These are phyloP conservation scores for Phrixothrix hirtus DNA, from an alignment of 2,888 invertebrate genomes.

Conservation along the genomic window DNA sequence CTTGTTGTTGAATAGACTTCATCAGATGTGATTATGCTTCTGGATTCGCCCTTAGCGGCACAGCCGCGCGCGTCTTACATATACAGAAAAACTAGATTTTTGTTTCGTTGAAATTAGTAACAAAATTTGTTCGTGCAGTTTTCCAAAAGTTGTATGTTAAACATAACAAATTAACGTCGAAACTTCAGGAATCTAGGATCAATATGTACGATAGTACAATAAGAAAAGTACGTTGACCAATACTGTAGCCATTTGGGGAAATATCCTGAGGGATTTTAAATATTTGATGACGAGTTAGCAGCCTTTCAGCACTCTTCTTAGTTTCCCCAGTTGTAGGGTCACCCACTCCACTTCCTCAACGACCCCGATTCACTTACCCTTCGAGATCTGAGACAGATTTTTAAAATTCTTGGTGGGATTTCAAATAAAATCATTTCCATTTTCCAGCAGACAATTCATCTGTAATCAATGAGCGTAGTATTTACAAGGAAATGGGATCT, in stretches of 20 bases:
- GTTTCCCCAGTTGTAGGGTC: slow-evolving; percentile 34
- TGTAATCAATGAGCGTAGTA: slow-evolving; percentile 41
- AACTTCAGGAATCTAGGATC: slow-evolving; percentile 7
- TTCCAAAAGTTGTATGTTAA: too few relatives aligned
- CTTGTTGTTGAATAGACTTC: slow-evolving; percentile 39
- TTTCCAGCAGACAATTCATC: slow-evolving; percentile 40
- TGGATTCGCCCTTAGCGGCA: slow-evolving; percentile 15
- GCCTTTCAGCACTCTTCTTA: slow-evolving; percentile 48
- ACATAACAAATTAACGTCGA: too few relatives aligned
- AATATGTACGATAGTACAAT: slow-evolving; percentile 10
- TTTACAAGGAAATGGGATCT: slow-evolving; percentile 35
- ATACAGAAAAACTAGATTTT: too few relatives aligned
- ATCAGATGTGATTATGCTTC: slow-evolving; percentile 39
- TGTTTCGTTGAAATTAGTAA: too few relatives aligned
- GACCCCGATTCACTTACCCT: slow-evolving; percentile 31
- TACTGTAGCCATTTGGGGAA: slow-evolving; percentile 47
- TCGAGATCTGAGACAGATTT: slow-evolving; percentile 49
- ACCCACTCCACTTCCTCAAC: slow-evolving; percentile 18
- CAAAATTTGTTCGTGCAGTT: too few relatives aligned
- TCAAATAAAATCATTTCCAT: slow-evolving; percentile 47
- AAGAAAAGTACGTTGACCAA: slow-evolving; percentile 35
- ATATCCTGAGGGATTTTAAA: slow-evolving; percentile 53
- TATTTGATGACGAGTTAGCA: slow-evolving; percentile 57
- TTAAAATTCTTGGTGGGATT: slow-evolving; percentile 48
- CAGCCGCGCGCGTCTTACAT: slow-evolving; percentile 6